Evolutionary conservation across 37 sponge, comb jelly and placozoan genomes (phyloP).

Genomic region (Beroe ovata): DNA sequence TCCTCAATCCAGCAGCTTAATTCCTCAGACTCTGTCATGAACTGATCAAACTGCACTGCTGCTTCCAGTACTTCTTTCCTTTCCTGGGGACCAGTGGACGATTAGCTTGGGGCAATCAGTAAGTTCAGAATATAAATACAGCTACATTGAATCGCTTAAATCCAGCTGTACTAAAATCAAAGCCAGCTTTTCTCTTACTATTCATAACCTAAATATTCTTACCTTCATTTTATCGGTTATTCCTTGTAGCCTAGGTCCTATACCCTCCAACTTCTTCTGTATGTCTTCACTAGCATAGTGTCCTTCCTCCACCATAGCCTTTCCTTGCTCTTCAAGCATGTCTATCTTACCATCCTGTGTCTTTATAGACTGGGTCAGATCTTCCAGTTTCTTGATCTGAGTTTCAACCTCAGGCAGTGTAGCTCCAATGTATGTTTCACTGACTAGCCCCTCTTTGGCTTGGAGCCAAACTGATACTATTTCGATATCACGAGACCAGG

Average conservation of each 20-base stretch:
- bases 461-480: constrained; percentile 44
- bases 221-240: constrained; percentile 44
- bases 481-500: constrained; percentile 7
- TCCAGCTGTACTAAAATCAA: no score
- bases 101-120: neutral
- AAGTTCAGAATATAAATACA: no score
- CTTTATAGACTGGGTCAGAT: constrained; percentile 24
- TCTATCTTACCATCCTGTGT: constrained; percentile 22
- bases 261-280: neutral
- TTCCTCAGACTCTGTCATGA: constrained; percentile 12
- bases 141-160: no score
- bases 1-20: constrained; percentile 53
- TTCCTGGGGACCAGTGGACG: neutral
- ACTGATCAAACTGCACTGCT: constrained; percentile 43
- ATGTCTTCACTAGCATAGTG: constrained; percentile 46
- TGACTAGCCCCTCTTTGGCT: constrained; percentile 7
- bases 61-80: neutral
- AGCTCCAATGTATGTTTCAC: constrained; percentile 37
- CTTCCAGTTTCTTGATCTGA: constrained; percentile 33
- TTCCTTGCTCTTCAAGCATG: constrained; percentile 1
- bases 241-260: neutral
- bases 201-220: no score
- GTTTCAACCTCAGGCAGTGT: constrained; percentile 26
- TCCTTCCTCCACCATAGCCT: constrained; percentile 26
- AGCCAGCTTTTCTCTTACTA: no score